Evolutionary conservation across 2,113 vertebrate genomes (phyloP).

Genomic region (Pseudorhombus dupliciocellatus): DNA sequence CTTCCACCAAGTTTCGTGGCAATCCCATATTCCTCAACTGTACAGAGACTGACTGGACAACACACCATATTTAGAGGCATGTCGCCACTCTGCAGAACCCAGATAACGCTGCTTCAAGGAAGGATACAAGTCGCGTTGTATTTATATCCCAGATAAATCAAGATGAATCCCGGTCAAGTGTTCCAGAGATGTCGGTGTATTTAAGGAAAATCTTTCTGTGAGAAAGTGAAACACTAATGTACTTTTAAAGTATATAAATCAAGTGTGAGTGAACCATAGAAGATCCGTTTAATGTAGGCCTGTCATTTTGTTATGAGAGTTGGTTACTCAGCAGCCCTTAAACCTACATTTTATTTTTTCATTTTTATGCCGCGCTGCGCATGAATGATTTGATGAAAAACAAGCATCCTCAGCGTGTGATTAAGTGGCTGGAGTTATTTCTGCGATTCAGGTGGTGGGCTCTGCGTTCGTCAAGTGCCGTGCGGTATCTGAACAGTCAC

Average conservation of each 20-base stretch:
- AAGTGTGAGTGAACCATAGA: constrained; percentile 13
- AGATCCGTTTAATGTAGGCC: constrained; percentile 53
- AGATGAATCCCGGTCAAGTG: neutral
- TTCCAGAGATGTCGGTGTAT: constrained; percentile 11
- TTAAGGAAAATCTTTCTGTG: constrained; percentile 8
- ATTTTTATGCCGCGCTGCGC: constrained; percentile 32
- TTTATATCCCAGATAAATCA: constrained; percentile 3
- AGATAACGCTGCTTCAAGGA: neutral
- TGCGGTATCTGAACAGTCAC: constrained; percentile 49
- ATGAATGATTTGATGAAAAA: constrained; percentile 47
- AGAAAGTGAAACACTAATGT: constrained; percentile 5
- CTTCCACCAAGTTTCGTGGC: neutral
- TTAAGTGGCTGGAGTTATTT: constrained; percentile 50
- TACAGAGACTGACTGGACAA: neutral
- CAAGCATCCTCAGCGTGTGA: constrained; percentile 38
- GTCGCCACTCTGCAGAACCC: neutral
- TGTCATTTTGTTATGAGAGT: constrained; percentile 62
- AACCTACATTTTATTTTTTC: constrained; percentile 45
- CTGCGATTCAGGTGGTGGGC: constrained; percentile 59
- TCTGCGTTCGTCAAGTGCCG: constrained; percentile 46
- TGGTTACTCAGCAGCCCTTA: constrained; percentile 47
- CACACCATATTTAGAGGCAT: neutral
- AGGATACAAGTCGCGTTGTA: neutral
- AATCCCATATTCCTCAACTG: neutral
- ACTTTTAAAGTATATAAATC: constrained; percentile 45